Percentiles rank a stretch among this genome's conserved stretches.
Evolutionary conservation across 2,797 vertebrate species (phyloP).

Genomic region (Capromys pilorides): DNA sequence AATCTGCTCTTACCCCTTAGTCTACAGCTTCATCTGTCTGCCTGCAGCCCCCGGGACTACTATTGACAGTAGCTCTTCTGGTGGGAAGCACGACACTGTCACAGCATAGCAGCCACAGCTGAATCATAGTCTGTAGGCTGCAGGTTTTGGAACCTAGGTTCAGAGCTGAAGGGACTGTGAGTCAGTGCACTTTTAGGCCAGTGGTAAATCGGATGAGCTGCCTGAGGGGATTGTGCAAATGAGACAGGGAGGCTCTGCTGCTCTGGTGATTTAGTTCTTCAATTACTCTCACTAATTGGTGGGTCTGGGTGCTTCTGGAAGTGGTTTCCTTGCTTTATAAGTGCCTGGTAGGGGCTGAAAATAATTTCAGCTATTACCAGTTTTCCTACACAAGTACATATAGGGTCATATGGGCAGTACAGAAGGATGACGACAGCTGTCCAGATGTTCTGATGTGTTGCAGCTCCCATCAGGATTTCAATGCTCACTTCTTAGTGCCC

Average conservation of each 20-base stretch:
- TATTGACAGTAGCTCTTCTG: slow-evolving; percentile 41
- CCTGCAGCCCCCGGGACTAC: slow-evolving; percentile 36
- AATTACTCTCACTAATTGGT: slow-evolving; percentile 74
- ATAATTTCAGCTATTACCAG: slow-evolving; percentile 57
- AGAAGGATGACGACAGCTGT: background rate
- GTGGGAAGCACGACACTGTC: background rate
- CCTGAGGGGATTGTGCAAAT: background rate
- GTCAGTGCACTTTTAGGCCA: slow-evolving; percentile 48
- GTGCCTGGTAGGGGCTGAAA: slow-evolving; percentile 7
- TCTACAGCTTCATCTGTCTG: slow-evolving; percentile 49
- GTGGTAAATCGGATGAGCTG: slow-evolving; percentile 44
- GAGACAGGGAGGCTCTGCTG: slow-evolving; percentile 27
- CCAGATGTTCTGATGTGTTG: background rate
- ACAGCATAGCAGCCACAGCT: background rate
- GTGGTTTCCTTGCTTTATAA: slow-evolving; percentile 65
- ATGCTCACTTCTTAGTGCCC: slow-evolving; percentile 46
- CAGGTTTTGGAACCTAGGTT: slow-evolving; percentile 33
- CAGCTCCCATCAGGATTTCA: background rate
- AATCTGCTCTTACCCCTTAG: slow-evolving; percentile 53
- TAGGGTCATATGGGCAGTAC: background rate
- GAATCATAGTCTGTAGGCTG: slow-evolving; percentile 52
- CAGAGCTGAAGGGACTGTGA: slow-evolving; percentile 49
- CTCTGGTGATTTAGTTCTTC: slow-evolving; percentile 53
- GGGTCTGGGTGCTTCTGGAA: slow-evolving; percentile 79
- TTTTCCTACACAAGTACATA: slow-evolving; percentile 36